Evolutionary conservation across 1,140 invertebrate species (phyloP), one percentile per base, ranked within the genome.

Genomic region (Plectus sambesii): DNA sequence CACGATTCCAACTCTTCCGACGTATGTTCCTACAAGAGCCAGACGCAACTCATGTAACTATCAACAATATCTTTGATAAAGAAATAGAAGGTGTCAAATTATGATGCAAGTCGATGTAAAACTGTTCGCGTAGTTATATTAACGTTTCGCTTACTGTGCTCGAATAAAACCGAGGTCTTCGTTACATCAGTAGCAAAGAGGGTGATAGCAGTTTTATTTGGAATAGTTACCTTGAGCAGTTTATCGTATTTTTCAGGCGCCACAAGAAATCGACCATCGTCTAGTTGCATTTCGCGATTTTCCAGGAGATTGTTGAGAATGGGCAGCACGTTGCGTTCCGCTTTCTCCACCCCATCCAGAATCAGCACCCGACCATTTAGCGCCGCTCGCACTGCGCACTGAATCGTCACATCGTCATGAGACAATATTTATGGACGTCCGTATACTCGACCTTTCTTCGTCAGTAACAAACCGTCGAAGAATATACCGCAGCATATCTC

Each of bases 281-380:
- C 92, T 36, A 97, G 73, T 71, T 96, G 86, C 88, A 97, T 94
- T 73, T 97, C 90, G 42, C 90, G 75, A 73, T 97, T 97, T 75
- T 97, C 92, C n/a, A 97, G 72, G 23, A 97, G 76, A 75, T 97
- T 97, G 73, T 97, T 97, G n/a, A 97, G 70, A 30, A 97, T 83
- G 35, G 92, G 92, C 36, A 97, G 73, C 24, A 96, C 88, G 76
- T 96, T 97, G 45, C 92, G 73, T 70, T 97, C 92, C 0, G 88
- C 88, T 69, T 96, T 94, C 74, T 97, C 90, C 45, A 97, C 86
- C 4, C 90, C 92, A 72, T 97, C 90, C 20, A 97, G 73, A n/a
- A 96, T 75, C 8, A 97, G 75, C 23, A 96, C 77, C 47, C 89
- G 76, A 1, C 89, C 89, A 71, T 88, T 75, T 8, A 80, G 75